phyloP scores from a whole-genome alignment of 2,797 vertebrate species.

The Orestias chungarensis region DNA sequence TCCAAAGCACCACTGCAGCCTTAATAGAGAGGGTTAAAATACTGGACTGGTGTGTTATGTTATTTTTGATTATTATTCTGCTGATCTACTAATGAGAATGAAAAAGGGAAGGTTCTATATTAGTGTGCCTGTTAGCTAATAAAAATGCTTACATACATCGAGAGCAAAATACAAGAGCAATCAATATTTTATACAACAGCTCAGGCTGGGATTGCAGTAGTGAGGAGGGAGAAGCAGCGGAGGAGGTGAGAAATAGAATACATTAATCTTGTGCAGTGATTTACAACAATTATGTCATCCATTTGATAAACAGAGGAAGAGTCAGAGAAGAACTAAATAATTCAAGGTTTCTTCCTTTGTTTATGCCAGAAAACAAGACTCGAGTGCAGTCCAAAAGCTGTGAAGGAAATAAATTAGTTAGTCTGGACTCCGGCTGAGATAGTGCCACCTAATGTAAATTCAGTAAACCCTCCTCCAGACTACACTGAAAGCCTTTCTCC shows the following conservation, averaged over 20 bases:
- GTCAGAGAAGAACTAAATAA: slow-evolving; percentile 32
- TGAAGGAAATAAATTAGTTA: slow-evolving; percentile 22
- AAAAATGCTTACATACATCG: slow-evolving; percentile 80
- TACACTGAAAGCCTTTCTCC: slow-evolving; percentile 37
- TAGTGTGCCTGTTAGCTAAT: slow-evolving; percentile 75
- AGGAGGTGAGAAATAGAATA: slow-evolving; percentile 68
- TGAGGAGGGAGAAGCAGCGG: slow-evolving; percentile 35
- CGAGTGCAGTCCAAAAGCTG: slow-evolving; percentile 32
- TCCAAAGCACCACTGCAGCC: no score
- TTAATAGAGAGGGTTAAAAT: no score
- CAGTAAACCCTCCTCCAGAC: slow-evolving; percentile 52
- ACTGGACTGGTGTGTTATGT: no score
- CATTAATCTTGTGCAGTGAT: slow-evolving; percentile 61
- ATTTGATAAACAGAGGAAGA: slow-evolving; percentile 42
- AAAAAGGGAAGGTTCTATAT: slow-evolving; percentile 32
- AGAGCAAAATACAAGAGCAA: slow-evolving; percentile 75
- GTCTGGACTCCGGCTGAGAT: slow-evolving; percentile 32
- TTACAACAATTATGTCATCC: slow-evolving; percentile 54
- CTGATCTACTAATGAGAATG: slow-evolving; percentile 65
- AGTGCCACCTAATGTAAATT: slow-evolving; percentile 66
- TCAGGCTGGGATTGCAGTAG: slow-evolving; percentile 50
- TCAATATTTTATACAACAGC: slow-evolving; percentile 82
- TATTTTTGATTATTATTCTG: no score
- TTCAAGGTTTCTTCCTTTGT: slow-evolving; percentile 31
- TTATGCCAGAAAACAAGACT: slow-evolving; percentile 42